Evolutionary conservation across 2,888 invertebrate genomes (phyloP), one percentile per base, ranked within the genome.

Genomic region (Cataglyphis cursor): DNA sequence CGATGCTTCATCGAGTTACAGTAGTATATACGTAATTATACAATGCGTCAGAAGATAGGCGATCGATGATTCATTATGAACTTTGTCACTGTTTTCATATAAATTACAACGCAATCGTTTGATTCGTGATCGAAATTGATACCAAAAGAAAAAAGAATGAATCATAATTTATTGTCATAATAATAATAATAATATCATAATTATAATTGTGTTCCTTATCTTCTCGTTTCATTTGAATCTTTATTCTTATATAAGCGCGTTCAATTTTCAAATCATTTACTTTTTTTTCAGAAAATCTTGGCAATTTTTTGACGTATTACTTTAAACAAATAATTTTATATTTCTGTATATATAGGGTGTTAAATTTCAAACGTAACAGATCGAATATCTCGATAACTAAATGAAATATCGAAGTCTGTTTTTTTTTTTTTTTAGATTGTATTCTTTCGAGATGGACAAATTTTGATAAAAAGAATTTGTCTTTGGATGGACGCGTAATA

Each of bases 1-100:
- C 21, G 51, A 44, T 59, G 59, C 57, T 66, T 65, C 68, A 54
- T 82, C 78, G 48, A 48, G 44, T 80, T 73, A 44, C 74, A 59
- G 57, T 41, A 48, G 51, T n/a, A 41, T 64, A 44, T 70, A 74
- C 85, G 82, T 48, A 78, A 72, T 44, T 48, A 57, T 2, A 51
- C 68, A 8, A 48, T 54, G 41, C 31, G 59, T 72, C 44, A 41
- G 41, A 57, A 35, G 66, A 38, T 51, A 83, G 31, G 41, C 35
- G 21, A 35, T 54, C n/a, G 35, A 66, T 66, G 75, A 64, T 65
- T 75, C 74, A 75, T 28, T 75, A 38, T 24, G 51, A 66, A 64
- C 21, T 15, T 51, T 18, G 48, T 31, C 8, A 61, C 4, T 10
- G 21, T 64, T 51, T 18, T 38, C 44, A 18, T 24, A 24, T 0